Base-by-base conservation (phyloP, 2,888 invertebrate genomes). In the Lycocerus yunnanus region DNA sequence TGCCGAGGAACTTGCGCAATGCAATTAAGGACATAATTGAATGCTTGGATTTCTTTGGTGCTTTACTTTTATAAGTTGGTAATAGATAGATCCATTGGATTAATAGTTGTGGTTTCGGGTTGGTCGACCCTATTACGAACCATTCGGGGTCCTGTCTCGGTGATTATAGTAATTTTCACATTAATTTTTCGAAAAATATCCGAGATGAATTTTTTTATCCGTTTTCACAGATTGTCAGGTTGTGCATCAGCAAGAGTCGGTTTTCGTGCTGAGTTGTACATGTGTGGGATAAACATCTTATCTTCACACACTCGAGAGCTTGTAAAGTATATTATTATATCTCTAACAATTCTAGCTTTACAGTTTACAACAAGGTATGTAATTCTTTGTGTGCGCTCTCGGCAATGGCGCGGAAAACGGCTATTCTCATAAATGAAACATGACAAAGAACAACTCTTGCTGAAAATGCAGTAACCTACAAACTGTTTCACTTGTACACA, bases 371-470 rank as follows among this genome's bases (percentile, higher is more conserved):
- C 69, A 67, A 76, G n/a, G 75, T 77, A 73, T 73, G 77, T 77
- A 76, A 77, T 77, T 77, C 77, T 77, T 77, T 75, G 71, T 75
- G 69, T 76, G 76, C 61, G 75, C 77, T 71, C 69, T 72, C 75
- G 77, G 77, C 77, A 75, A 75, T 73, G 73, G 75, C 75, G 71
- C 75, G 77, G 77, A 73, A 77, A 73, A 75, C 75, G 77, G 73
- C 71, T 72, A 76, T 73, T 73, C 77, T 76, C 77, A 77, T 77
- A 71, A 75, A 77, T 77, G 77, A 77, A 75, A 77, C 75, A 75
- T 77, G 77, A 76, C 75, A 70, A 73, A 66, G 71, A 69, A 70
- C 73, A 71, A 70, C 69, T 43, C 73, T 61, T 73, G 66, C 60
- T 58, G 71, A 68, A 75, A 77, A 71, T 60, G 65, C 58, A 16